Evolutionary conservation across 2,888 invertebrate species (phyloP), one percentile per base, ranked within the genome.

Genomic region (Anorthoa munda): DNA sequence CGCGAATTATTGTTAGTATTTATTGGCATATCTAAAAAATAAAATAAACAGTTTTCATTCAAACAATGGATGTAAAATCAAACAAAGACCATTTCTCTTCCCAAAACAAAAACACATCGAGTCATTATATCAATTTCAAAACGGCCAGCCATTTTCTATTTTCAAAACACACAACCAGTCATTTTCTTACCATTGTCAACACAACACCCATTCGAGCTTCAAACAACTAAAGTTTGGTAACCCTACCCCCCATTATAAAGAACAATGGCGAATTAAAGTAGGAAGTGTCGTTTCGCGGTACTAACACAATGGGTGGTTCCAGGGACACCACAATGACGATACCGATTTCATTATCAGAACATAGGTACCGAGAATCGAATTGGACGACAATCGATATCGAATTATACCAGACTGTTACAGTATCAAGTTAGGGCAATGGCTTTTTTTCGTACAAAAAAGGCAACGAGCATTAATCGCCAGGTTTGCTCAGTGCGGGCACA

Each of bases 221-320:
- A 70, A 70, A 80, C 74, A 58, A 71, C 67, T n/a, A 53, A 67
- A 70, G 79, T 72, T 78, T 82, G 71, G 85, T 77, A 75, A 86
- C 71, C 84, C 79, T 85, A 82, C 68, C 60, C 60, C 66, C 78
- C 56, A 67, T 77, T 77, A 82, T 23, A 56, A 78, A 69, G 85
- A 85, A 83, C 83, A 89, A 89, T 84, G 65, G 77, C 66, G 64
- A 82, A 82, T 85, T 76, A 77, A 77, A 81, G 81, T 79, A 84
- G 88, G 85, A 88, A 90, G 84, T 84, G 83, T 83, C 85, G 70
- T 72, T 88, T 88, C 89, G 82, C 66, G 72, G 86, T 87, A 90
- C 72, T 76, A 66, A 75, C 78, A 90, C 90, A 90, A 90, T 90
- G 84, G 86, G 55, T 71, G 51, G 70, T 84, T 81, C 79, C 71